A percentile compares a stretch with the other conserved stretches of the same genome.
Conservation (phyloP, 2,797 vertebrate species). For the Muscicapa comitata region DNA sequence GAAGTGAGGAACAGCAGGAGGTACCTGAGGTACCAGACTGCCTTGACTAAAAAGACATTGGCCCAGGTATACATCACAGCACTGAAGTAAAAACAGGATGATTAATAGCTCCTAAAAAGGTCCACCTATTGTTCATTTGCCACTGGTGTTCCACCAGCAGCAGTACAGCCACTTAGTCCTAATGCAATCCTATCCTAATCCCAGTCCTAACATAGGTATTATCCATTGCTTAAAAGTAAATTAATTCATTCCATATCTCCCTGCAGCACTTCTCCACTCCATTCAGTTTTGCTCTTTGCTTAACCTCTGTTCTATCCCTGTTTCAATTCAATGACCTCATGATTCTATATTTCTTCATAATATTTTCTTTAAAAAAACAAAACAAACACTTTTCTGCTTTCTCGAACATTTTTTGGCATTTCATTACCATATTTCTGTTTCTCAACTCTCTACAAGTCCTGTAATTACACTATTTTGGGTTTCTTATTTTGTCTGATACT, state of each 20-base stretch:
- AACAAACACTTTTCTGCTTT: background rate
- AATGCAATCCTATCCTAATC: background rate
- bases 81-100: background rate
- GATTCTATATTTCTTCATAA: background rate
- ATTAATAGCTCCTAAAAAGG: background rate
- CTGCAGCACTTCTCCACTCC: background rate
- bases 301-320: background rate
- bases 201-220: background rate
- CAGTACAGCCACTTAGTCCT: background rate
- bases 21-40: background rate
- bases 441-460: background rate
- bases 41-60: background rate
- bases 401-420: background rate
- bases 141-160: background rate
- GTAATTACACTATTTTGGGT: background rate
- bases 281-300: background rate
- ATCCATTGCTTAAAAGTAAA: background rate
- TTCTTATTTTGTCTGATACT: background rate
- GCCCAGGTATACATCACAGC: background rate
- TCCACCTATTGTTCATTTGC: background rate
- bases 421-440: background rate
- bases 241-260: background rate
- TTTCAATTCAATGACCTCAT: background rate
- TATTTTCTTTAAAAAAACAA: background rate
- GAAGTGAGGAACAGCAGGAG: background rate